Base-by-base conservation (phyloP, 2,113 vertebrate species). In the Canis aureus region DNA sequence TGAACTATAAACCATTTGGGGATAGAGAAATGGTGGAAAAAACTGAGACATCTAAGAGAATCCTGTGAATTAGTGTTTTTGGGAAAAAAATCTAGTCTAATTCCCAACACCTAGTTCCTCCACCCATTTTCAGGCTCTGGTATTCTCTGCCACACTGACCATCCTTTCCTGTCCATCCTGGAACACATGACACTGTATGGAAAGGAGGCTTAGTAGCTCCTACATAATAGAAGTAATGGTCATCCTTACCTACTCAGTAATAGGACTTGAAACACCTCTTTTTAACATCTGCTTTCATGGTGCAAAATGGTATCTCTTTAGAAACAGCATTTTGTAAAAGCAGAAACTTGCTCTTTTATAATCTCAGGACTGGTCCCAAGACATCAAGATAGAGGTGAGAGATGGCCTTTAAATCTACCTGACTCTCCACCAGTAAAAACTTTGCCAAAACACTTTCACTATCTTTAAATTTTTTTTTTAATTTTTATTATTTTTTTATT, bases 291-390 rank as follows among this genome's bases (percentile, higher is more conserved):
- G 80, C 7, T 88, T 55, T 64, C 15, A 71, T 62, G 11, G 27
- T 82, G n/a, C 32, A 86, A 96, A 88, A 66, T 92, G 22, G 4
- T 23, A 67, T 74, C 71, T 62, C 2, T 66, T 93, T 81, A 78
- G 29, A 97, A 85, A 66, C 1, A 85, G 32, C 25, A 71, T 76
- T 66, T 92, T n/a, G 60, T 86, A 86, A 94, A 93, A 78, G 12
- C 74, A 82, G 9, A 1, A 43, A 35, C 1, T 79, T 76, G 13
- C 11, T 85, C 2, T 55, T 19, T 10, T 89, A 57, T 49, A 74
- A 83, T 82, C 6, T 53, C 69, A 80, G 38, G 11, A 80, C 27
- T 90, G 82, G 51, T 76, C 55, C 71, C n/a, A 8, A 62, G 38
- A 80, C 57, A 81, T 83, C 49, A 94, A 92, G 67, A 69, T 2